Evolutionary conservation across 1,140 invertebrate species (phyloP).

Genomic region (Trichoplusia ni): DNA sequence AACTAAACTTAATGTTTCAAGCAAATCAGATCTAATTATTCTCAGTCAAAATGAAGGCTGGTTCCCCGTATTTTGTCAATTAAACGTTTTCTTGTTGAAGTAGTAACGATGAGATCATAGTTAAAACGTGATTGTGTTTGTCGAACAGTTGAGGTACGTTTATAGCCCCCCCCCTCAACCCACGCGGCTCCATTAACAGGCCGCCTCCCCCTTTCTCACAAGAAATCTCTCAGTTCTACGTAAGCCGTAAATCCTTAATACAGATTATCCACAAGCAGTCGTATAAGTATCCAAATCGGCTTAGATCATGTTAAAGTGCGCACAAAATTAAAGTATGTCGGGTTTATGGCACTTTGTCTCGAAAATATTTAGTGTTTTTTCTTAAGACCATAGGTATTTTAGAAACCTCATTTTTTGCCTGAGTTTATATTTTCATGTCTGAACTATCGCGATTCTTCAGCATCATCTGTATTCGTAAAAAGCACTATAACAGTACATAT

Average conservation of each 20-base stretch:
- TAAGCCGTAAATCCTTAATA: conserved; percentile 39
- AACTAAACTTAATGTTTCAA: too few relatives aligned
- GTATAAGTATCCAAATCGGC: conserved; percentile 4
- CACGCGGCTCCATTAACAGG: conserved; percentile 7
- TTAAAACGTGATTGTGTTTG: conserved; percentile 44
- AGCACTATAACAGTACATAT: too few relatives aligned
- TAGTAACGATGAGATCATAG: conserved; percentile 32
- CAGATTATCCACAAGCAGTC: conserved; percentile 25
- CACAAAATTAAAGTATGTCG: too few relatives aligned
- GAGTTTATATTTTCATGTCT: too few relatives aligned
- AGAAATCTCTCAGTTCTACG: conserved; percentile 35
- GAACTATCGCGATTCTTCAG: too few relatives aligned
- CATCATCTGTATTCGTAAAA: too few relatives aligned
- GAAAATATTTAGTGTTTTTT: too few relatives aligned
- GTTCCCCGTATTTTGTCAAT: conserved; percentile 26
- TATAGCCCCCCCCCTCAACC: background rate
- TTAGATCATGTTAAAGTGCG: conserved; percentile 4
- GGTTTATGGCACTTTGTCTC: too few relatives aligned
- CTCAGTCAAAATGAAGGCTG: background rate
- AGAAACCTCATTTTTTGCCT: too few relatives aligned
- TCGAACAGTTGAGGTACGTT: conserved; percentile 31
- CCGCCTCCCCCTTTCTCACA: conserved; percentile 18
- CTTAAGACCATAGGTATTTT: too few relatives aligned
- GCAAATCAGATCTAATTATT: too few relatives aligned
- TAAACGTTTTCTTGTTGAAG: conserved; percentile 31